Base-by-base conservation (phyloP, 2,888 invertebrate species). In the Nomada ruficornis region DNA sequence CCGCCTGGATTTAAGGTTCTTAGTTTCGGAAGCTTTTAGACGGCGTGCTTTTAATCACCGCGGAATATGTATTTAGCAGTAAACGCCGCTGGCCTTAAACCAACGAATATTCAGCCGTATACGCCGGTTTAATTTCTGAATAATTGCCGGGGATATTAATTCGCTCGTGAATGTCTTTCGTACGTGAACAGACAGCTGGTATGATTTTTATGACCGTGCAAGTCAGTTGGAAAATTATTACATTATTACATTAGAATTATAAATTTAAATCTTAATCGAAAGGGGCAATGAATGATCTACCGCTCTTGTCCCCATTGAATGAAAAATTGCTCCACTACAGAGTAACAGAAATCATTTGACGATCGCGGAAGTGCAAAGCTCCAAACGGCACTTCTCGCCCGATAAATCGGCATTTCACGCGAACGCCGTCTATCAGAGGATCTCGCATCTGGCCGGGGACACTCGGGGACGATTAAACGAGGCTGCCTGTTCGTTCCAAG, bases 391-490 rank as follows among this genome's bases (percentile, higher is more conserved):
- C 42, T 72, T 50, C 20, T 9, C 29, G 18, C 1, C 18, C 15
- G 2, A 26, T 0, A 50, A 73, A 64, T 57, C 50, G 55, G n/a
- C 59, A 42, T 69, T 60, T 60, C 44, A 13, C 13, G 57, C 73
- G 55, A 36, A 62, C 57, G 29, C 42, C 50, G 26, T 64, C 68
- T 64, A 73, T 81, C 59, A 29, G 10, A 2, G 9, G 63, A 71
- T 77, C 57, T 79, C 20, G 23, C 60, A 36, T 18, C 23, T 47
- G 20, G 20, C 7, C 9, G 47, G 55, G 42, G 26, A 23, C 63
- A 71, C 60, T 64, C 42, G 44, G 42, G 54, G 29, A 15, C 65
- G 71, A 72, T 68, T 73, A 81, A 73, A 74, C 71, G 70, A 65
- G 70, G 63, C 42, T 52, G n/a, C 26, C 57, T 13, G 42, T 71